phyloP scores from a whole-genome alignment of 2,888 invertebrate species.

The Acrocyrtus sp. region DNA sequence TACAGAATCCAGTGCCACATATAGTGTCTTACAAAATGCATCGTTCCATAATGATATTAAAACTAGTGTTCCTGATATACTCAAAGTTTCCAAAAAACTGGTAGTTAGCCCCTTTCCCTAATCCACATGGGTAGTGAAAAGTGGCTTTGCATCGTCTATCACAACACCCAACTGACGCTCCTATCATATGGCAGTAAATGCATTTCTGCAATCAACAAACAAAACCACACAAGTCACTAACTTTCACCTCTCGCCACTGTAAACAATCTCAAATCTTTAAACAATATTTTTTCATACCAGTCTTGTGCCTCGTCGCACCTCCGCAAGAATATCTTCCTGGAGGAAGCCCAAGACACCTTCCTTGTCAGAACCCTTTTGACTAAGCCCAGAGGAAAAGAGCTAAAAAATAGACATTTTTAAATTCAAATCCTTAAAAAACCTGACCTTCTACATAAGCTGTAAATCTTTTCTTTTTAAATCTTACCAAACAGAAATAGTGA shows the following conservation, averaged over 20 bases:
- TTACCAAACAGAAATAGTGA: constrained; percentile 62
- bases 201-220: constrained; percentile 71
- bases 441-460: neutral
- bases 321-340: constrained; percentile 75
- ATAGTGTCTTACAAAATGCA: no score
- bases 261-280: neutral
- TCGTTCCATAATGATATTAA: neutral
- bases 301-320: constrained; percentile 73
- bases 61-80: constrained; percentile 59
- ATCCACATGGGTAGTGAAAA: constrained; percentile 83
- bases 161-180: constrained; percentile 80
- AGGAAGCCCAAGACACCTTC: constrained; percentile 82
- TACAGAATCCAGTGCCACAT: no score
- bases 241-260: neutral
- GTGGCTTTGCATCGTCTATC: constrained; percentile 72
- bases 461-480: neutral
- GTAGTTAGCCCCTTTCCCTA: constrained; percentile 73
- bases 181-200: constrained; percentile 73
- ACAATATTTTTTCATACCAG: constrained; percentile 65
- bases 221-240: neutral
- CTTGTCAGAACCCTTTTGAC: constrained; percentile 75
- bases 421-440: neutral
- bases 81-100: constrained; percentile 74
- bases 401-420: constrained; percentile 66
- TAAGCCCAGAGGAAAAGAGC: constrained; percentile 77